phyloP scores from a whole-genome alignment of 2,888 invertebrate genomes.

The Himalopsyche japonica region DNA sequence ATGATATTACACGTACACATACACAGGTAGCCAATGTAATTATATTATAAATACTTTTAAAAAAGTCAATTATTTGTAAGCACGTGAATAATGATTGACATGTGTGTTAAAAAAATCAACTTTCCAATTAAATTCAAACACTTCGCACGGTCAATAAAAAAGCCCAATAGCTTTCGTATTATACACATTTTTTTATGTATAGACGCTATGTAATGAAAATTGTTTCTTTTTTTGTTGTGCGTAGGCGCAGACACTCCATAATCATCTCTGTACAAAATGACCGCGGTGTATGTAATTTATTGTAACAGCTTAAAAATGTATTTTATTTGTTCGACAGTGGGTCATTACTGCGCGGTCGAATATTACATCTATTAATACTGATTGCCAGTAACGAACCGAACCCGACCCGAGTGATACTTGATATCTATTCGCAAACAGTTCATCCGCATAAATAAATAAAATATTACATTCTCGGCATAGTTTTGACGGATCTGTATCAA shows the following conservation, averaged over 20 bases:
- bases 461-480: background rate
- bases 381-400: slow-evolving; percentile 8
- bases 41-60: no score
- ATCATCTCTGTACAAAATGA: slow-evolving; percentile 3
- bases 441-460: background rate
- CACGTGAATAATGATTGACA: no score
- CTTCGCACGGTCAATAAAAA: background rate
- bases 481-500: no score
- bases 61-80: no score
- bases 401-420: background rate
- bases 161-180: background rate
- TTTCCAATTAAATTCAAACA: background rate
- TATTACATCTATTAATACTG: slow-evolving; percentile 34
- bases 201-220: background rate
- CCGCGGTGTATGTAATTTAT: slow-evolving; percentile 29
- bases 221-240: background rate
- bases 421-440: background rate
- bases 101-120: background rate
- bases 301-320: slow-evolving; percentile 32
- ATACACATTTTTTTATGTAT: background rate
- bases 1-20: no score
- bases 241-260: background rate
- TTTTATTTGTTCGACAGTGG: slow-evolving; percentile 33
- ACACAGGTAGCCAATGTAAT: no score
- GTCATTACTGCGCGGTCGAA: slow-evolving; percentile 23